Evolutionary conservation across 2,113 vertebrate species (phyloP).

Genomic region (Hippolais icterina): DNA sequence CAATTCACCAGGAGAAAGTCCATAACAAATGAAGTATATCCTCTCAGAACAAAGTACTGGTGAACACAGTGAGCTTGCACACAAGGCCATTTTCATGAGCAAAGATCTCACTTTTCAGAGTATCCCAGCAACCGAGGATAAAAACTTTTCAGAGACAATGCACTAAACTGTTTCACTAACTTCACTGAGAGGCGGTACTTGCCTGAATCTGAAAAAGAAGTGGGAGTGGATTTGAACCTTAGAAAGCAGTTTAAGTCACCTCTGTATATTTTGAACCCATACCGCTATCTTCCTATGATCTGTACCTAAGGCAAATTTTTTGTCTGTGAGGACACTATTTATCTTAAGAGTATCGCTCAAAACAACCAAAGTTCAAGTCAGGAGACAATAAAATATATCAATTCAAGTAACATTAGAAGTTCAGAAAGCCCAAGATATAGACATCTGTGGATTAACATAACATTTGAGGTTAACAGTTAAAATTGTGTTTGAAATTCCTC

Average conservation of each 20-base stretch:
- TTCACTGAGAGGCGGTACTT: background rate
- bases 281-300: background rate
- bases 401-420: background rate
- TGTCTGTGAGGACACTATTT: background rate
- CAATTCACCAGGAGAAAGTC: background rate
- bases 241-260: background rate
- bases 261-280: background rate
- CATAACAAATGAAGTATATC: background rate
- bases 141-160: background rate
- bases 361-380: background rate
- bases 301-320: background rate
- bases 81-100: background rate
- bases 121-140: background rate
- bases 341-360: background rate
- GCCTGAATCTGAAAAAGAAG: background rate
- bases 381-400: background rate
- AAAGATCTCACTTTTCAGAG: background rate
- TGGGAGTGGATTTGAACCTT: background rate
- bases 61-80: background rate
- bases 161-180: background rate
- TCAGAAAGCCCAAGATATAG: background rate
- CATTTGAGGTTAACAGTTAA: background rate
- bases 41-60: background rate
- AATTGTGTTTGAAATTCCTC: background rate
- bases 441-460: background rate